Conservation (phyloP, 2,797 vertebrate species). For the Meda fulgida region DNA sequence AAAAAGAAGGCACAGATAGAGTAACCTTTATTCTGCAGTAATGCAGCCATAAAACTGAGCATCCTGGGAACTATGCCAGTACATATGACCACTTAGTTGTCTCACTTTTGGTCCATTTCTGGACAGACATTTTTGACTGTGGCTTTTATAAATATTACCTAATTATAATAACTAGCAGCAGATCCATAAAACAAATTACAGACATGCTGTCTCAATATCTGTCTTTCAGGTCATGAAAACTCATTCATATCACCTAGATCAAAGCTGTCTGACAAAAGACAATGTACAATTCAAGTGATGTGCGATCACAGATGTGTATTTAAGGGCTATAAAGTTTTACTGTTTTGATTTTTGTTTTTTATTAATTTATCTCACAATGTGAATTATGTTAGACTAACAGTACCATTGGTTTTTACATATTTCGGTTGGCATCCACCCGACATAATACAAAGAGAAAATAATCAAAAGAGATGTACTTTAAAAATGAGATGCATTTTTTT, state of each 20-base stretch:
- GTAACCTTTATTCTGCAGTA: slow-evolving; percentile 56
- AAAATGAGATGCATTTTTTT: too few relatives aligned
- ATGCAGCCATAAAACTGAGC: slow-evolving; percentile 60
- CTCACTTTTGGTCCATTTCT: slow-evolving; percentile 59
- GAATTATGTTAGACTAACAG: too few relatives aligned
- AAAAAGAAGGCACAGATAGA: slow-evolving; percentile 55
- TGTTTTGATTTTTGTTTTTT: too few relatives aligned
- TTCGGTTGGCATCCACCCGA: too few relatives aligned
- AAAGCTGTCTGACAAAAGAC: slow-evolving; percentile 14
- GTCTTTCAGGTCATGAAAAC: slow-evolving; percentile 48
- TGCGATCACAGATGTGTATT: neutral
- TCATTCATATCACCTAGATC: neutral
- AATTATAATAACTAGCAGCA: slow-evolving; percentile 65
- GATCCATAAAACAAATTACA: slow-evolving; percentile 72
- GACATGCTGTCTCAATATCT: slow-evolving; percentile 70
- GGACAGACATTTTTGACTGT: slow-evolving; percentile 56
- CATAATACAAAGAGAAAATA: too few relatives aligned
- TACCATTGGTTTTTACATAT: too few relatives aligned
- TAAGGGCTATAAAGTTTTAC: neutral
- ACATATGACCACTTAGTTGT: slow-evolving; percentile 61
- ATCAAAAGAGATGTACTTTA: too few relatives aligned
- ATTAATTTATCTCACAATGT: too few relatives aligned
- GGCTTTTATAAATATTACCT: neutral
- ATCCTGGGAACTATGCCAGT: slow-evolving; percentile 44
- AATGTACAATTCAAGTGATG: neutral